phyloP scores from a whole-genome alignment of 2,113 vertebrate species.

The Poecile atricapillus region DNA sequence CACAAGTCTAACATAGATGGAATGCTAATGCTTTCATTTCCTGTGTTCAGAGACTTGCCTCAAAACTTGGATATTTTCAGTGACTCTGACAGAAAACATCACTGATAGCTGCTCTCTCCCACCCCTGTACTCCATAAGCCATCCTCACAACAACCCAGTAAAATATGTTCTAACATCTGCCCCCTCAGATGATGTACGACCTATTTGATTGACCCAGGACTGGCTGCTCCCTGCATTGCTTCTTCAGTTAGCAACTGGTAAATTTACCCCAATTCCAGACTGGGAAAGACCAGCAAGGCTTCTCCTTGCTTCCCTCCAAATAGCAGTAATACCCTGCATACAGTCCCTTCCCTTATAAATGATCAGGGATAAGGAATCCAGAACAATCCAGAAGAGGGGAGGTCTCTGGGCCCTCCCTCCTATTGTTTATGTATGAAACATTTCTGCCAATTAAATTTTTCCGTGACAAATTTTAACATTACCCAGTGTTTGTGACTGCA shows the following conservation, averaged over 20 bases:
- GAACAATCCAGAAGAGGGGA: not conserved
- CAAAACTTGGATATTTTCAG: constrained; percentile 8
- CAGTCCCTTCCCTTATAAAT: not conserved
- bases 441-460: not conserved
- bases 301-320: not conserved
- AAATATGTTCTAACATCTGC: constrained; percentile 96
- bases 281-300: not conserved
- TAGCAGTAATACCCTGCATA: not conserved
- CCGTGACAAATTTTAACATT: constrained; percentile 25
- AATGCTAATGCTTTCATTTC: not conserved
- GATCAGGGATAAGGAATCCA: not conserved
- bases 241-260: constrained; percentile 47
- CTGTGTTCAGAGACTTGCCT: not conserved
- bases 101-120: constrained; percentile 22
- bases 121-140: constrained; percentile 58
- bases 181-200: constrained; percentile 86
- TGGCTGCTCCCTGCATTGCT: constrained; percentile 49
- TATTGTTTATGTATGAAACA: not conserved
- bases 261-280: constrained; percentile 42
- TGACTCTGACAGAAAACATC: not conserved
- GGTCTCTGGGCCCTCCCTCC: not conserved
- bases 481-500: constrained; percentile 33
- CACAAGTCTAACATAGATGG: not conserved
- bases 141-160: constrained; percentile 78
- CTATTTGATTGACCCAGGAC: constrained; percentile 78